Evolutionary conservation across 2,888 invertebrate species (phyloP).

Genomic region (Nomada lathburiana): DNA sequence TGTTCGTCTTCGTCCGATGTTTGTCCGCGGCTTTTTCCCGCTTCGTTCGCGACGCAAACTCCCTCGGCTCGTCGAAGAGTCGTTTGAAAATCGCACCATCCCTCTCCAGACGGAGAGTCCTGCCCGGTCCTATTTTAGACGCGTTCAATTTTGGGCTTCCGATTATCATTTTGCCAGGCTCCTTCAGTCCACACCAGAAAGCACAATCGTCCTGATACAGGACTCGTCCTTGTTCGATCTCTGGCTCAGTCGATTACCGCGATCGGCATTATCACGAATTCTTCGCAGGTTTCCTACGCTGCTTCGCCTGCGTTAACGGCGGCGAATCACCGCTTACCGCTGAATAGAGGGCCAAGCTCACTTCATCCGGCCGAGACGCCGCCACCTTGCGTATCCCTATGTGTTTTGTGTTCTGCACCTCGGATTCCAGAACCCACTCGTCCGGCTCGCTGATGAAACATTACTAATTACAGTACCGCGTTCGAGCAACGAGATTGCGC

Average conservation of each 20-base stretch:
- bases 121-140: slow-evolving; percentile 13
- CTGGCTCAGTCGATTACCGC: slow-evolving; percentile 51
- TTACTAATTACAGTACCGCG: not conserved
- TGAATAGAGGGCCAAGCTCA: slow-evolving; percentile 78
- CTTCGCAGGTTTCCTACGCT: slow-evolving; percentile 81
- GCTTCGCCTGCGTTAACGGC: slow-evolving; percentile 76
- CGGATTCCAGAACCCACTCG: slow-evolving; percentile 92
- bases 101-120: no score
- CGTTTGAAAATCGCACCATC: not conserved
- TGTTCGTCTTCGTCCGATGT: slow-evolving; percentile 9
- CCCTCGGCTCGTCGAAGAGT: slow-evolving; percentile 3
- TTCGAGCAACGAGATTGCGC: not conserved
- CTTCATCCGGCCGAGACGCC: slow-evolving; percentile 73
- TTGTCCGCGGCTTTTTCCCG: not conserved
- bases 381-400: slow-evolving; percentile 80
- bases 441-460: slow-evolving; percentile 90
- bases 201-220: slow-evolving; percentile 48
- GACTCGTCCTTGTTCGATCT: slow-evolving; percentile 50
- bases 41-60: not conserved
- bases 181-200: slow-evolving; percentile 50
- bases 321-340: slow-evolving; percentile 75
- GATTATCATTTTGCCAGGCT: slow-evolving; percentile 17
- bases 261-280: slow-evolving; percentile 80
- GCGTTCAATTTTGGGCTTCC: slow-evolving; percentile 58
- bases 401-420: slow-evolving; percentile 82